Evolutionary conservation across 2,888 invertebrate species (phyloP), one percentile per base, ranked within the genome.

Genomic region (Hemicrepidius hirtus): DNA sequence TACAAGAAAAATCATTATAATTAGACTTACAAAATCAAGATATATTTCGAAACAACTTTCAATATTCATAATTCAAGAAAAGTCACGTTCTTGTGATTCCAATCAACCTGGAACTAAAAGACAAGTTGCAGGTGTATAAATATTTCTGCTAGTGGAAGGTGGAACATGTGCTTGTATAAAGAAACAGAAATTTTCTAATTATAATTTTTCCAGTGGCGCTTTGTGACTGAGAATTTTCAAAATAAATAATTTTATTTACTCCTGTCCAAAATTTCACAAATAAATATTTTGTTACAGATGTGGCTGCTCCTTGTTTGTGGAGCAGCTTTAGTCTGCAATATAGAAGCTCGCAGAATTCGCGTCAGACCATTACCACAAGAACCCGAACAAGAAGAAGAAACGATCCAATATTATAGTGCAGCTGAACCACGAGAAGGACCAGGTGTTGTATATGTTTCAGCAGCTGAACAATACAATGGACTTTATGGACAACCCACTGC

Each of bases 311-410:
- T 85, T 16, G 13, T 82, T 28, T 73, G 78, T 73, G 82, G 80
- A 79, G 76, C 78, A 21, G 70, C 80, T 49, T 68, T 83, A 46
- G 50, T 83, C 59, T 75, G 76, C 55, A 68, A 77, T 37, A 79
- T 84, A 68, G 86, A 88, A 78, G 86, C 87, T 6, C 85, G 90
- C 76, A 86, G 89, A 78, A 86, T 89, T 21, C 87, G 89, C 66
- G 85, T 89, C 6, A 86, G 89, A 69, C 87, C 88, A 5, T 85
- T 87, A 49, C 84, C 87, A n/a, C 86, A 87, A 12, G 87, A 85
- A 66, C 84, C 84, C 71, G 85, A 86, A 68, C 86, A 87, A 68
- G 87, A 87, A 64, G 87, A 88, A 67, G 88, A 87, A 66, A 83
- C 84, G 10, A 81, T 85, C n/a, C 82, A 86, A 76, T 82, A 86